phyloP scores from a whole-genome alignment of 2,797 vertebrate genomes.

The Cygnus olor region DNA sequence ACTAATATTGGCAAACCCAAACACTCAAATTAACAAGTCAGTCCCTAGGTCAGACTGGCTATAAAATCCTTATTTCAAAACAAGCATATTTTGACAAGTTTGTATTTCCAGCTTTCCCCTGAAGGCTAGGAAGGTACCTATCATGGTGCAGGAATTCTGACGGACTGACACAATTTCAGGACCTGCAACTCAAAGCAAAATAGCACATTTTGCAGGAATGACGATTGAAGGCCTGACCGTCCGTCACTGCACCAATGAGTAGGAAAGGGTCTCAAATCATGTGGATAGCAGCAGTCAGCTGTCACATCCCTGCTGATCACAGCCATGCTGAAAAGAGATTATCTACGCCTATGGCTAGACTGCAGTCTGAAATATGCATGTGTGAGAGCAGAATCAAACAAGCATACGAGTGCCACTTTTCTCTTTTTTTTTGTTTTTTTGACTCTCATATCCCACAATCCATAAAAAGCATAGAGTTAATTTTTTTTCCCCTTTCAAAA shows the following conservation, averaged over 20 bases:
- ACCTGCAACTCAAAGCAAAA: not conserved
- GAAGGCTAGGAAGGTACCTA: not conserved
- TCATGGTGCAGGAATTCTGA: not conserved
- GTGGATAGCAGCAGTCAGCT: slow-evolving; percentile 41
- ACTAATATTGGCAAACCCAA: not conserved
- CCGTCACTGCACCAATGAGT: not conserved
- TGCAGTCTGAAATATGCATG: slow-evolving; percentile 29
- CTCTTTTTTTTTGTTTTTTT: not conserved
- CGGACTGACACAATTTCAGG: not conserved
- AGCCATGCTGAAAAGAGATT: slow-evolving; percentile 35
- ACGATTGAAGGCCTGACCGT: not conserved
- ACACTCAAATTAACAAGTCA: not conserved
- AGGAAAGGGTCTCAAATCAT: slow-evolving; percentile 53
- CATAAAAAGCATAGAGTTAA: not conserved
- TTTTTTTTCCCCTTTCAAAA: not conserved
- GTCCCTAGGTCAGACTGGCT: not conserved
- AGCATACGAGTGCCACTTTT: not conserved
- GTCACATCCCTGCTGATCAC: slow-evolving; percentile 45
- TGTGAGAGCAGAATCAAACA: slow-evolving; percentile 20
- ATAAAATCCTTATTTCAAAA: not conserved
- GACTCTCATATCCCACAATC: not conserved
- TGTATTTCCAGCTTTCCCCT: not conserved
- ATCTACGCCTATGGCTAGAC: not conserved
- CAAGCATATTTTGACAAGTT: not conserved
- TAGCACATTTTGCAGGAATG: slow-evolving; percentile 11